Evolutionary conservation across 1,140 invertebrate genomes (phyloP), one percentile per base, ranked within the genome.

Genomic region (Bombus huntii): DNA sequence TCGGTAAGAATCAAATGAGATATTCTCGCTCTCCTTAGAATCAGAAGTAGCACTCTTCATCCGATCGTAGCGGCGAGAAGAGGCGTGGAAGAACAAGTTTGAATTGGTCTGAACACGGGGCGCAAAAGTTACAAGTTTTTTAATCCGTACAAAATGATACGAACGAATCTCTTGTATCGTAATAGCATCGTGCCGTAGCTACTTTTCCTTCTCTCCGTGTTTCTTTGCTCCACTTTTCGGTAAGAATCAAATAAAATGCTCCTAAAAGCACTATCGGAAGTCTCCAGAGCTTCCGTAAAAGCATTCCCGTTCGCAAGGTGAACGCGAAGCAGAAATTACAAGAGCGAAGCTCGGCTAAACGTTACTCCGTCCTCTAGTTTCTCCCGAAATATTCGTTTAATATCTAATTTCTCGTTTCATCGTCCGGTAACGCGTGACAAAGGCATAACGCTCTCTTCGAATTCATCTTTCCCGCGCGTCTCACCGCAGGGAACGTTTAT

Each of bases 1-100:
- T 92, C 71, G 92, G 92, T 93, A 90, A 92, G 91, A 88, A 59
- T 82, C 70, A 84, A 84, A 79, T 53, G 72, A 83, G 72, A 81
- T 80, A 79, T 80, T 37, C 57, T 37, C 31, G 66, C n/a, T 53
- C 22, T 42, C 9, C 31, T 28, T 70, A 70, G 22, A 57, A 65
- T 25, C 18, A n/a, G 18, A 25, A 31, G 31, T n/a, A 15, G 73
- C 12, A 53, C 77, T 39, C 76, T 37, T 80, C 57, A 47, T 1
- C 62, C 65, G 25, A 74, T 81, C 76, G 22, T 75, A 34, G 0
- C 31, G 12, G 39, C 2, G 47, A 3, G 73, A 62, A 75, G 68
- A 44, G 22, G 47, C 25, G 53, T 34, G 37, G 37, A 31, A 37
- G 47, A 65, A 72, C 25, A 71, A 83, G 66, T 85, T 79, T 80